A percentile compares a stretch with the other conserved stretches of the same genome.
Conservation (phyloP, 2,888 invertebrate species). For the Parelbella ahira region DNA sequence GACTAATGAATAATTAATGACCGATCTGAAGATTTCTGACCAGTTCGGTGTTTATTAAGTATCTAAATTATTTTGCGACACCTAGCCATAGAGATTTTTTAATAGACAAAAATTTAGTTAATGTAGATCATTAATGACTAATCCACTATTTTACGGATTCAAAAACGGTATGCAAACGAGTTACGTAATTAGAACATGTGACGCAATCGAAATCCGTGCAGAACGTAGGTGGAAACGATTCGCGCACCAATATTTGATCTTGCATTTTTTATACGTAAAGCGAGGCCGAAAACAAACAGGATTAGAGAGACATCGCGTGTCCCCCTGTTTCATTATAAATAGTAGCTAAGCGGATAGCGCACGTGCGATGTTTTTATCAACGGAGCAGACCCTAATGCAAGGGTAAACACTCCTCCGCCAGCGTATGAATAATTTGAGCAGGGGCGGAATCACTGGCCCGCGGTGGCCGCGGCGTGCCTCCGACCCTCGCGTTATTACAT, state of each 20-base stretch:
- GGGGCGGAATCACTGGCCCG: constrained; percentile 46
- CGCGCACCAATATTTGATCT: no score
- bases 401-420: constrained; percentile 59
- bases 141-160: no score
- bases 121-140: no score
- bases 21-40: background rate
- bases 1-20: constrained; percentile 16
- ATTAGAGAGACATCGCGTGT: constrained; percentile 41
- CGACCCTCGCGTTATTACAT: constrained; percentile 74
- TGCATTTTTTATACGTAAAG: constrained; percentile 25
- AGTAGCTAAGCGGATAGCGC: constrained; percentile 67
- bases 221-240: no score
- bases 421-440: constrained; percentile 72
- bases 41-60: background rate
- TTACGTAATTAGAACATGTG: no score
- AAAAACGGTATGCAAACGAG: no score
- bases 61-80: no score
- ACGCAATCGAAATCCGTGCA: no score
- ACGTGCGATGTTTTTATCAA: constrained; percentile 75
- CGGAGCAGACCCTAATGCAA: constrained; percentile 51
- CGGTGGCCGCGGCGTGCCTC: constrained; percentile 62
- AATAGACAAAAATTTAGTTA: no score
- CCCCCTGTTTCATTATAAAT: constrained; percentile 61
- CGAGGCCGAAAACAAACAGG: constrained; percentile 46
- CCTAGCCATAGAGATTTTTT: no score